Conservation (phyloP, 2,113 vertebrate genomes). For the Leiothrix lutea region DNA sequence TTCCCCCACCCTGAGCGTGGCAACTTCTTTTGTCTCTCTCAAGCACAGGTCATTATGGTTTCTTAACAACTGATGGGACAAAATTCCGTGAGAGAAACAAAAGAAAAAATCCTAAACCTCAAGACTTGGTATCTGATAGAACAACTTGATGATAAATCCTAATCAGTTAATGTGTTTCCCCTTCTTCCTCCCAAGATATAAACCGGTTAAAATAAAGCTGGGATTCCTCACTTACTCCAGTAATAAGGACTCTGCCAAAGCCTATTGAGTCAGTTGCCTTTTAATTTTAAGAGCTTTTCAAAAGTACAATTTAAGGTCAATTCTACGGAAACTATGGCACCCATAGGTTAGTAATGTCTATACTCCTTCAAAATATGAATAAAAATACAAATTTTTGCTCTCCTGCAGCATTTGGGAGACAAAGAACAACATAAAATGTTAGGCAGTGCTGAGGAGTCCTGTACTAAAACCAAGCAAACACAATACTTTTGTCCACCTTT, state of each 20-base stretch:
- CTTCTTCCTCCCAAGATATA: background rate
- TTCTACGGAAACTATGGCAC: background rate
- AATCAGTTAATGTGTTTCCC: background rate
- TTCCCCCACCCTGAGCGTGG: rapidly evolving
- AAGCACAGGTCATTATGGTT: background rate
- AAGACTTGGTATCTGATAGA: background rate
- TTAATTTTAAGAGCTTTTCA: background rate
- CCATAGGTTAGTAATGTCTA: background rate
- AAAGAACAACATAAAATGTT: background rate
- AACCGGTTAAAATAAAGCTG: background rate
- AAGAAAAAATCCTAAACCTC: background rate
- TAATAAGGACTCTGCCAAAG: background rate
- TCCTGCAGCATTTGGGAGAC: background rate
- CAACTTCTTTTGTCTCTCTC: background rate
- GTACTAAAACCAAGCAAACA: background rate
- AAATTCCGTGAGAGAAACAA: background rate
- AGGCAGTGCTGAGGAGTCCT: background rate
- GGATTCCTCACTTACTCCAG: background rate
- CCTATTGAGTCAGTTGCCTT: background rate
- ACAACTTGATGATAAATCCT: background rate
- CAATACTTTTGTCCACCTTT: background rate
- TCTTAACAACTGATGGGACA: background rate
- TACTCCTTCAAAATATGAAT: background rate
- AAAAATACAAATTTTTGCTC: background rate
- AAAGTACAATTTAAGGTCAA: background rate